Base-by-base conservation (phyloP, 2,113 vertebrate species). In the Tetraodon nigroviridis region DNA sequence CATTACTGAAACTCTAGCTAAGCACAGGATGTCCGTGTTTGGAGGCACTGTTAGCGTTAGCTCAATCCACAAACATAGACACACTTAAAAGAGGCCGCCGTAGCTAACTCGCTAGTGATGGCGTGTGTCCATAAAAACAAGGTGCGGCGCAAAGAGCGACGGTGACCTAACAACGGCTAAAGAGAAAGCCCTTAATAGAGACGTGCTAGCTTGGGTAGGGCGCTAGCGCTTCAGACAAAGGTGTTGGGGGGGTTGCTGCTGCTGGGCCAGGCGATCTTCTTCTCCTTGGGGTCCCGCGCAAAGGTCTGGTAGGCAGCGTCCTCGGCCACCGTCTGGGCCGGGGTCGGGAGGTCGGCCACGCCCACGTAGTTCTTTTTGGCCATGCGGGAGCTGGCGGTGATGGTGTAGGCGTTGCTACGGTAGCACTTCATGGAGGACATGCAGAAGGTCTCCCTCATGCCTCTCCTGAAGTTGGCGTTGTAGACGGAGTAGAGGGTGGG, bases 401-500 rank as follows among this genome's bases (percentile, higher is more conserved):
- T 95, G 40, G 96, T 96, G 83, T 96, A 98, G 0, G 94, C 95
- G 0, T 98, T 98, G 73, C 94, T 97, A 46, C 96, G 92, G 81
- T 99, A 99, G 54, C 92, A 96, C 71, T 96, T 99, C 94, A 97
- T 95, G 0, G 96, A 93, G 0, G 96, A 98, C 95, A 94, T 95
- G 86, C 96, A 99, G 73, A 92, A 98, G 11, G 92, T 98, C 83
- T 99, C 96, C 73, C 93, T 89, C 94, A 98, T 92, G 14, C 95
- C 94, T 15, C 93, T 87, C 47, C 95, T 89, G 81, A 98, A 97
- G 73, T 94, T 95, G 13, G 93, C 92, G 0, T 98, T 96, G 52
- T 92, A 97, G 17, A 95, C 80, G 0, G 89, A 94, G 76, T 94
- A 96, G 51, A 99, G 85, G 0, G 85, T 90, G 1, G 96, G 95